Conservation (phyloP, 2,113 vertebrate genomes). For the Gopherus evgoodei region DNA sequence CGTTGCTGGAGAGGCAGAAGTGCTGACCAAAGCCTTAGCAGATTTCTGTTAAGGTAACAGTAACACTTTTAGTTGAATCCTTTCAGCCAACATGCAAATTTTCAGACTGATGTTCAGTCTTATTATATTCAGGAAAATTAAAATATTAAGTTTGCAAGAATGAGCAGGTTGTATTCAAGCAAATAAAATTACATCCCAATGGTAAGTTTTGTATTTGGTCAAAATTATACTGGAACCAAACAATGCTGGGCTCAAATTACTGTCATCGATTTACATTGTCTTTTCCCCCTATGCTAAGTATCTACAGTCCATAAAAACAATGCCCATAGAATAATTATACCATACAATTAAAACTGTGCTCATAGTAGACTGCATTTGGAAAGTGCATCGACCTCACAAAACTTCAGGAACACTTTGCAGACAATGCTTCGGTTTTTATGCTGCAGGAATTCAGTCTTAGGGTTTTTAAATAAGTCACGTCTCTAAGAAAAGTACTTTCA, state of each 20-base stretch:
- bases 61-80: not conserved
- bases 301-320: not conserved
- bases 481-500: not conserved
- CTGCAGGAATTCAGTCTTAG: not conserved
- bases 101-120: not conserved
- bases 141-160: slow-evolving; percentile 9
- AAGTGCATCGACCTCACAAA: not conserved
- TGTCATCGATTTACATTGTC: not conserved
- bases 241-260: not conserved
- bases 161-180: not conserved
- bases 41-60: slow-evolving; percentile 11
- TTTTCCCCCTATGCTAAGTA: not conserved
- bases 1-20: not conserved
- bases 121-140: not conserved
- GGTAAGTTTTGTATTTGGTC: not conserved
- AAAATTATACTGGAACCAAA: not conserved
- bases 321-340: not conserved
- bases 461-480: not conserved
- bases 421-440: accelerated
- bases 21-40: not conserved
- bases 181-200: not conserved
- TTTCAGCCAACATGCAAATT: not conserved
- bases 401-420: not conserved
- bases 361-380: not conserved
- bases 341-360: not conserved